Conservation (phyloP, 1,140 invertebrate species). For the Musca vetustissima region DNA sequence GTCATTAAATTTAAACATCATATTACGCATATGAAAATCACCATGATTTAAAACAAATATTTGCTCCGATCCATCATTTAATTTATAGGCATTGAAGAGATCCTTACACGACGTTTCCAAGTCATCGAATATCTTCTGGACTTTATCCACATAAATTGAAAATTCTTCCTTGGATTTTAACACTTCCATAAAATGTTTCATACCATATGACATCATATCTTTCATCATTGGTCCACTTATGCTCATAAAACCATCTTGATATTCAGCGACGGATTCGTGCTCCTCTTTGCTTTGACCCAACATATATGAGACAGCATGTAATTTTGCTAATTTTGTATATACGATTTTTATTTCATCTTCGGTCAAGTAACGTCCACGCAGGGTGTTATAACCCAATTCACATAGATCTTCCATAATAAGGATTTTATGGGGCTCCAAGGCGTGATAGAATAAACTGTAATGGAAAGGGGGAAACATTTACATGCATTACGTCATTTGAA, state of each 20-base stretch:
- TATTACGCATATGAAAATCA: constrained; percentile 23
- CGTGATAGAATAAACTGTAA: constrained; percentile 34
- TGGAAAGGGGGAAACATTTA: background rate
- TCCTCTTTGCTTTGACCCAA: constrained; percentile 23
- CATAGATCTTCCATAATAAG: constrained; percentile 42
- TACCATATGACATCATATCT: background rate
- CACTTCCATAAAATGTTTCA: background rate
- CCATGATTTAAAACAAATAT: constrained; percentile 23
- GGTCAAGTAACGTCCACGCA: constrained; percentile 30
- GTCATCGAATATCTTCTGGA: background rate
- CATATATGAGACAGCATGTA: constrained; percentile 42
- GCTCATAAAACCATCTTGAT: background rate
- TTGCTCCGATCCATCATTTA: background rate
- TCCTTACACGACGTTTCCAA: background rate
- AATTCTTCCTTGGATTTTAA: background rate
- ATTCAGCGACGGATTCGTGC: background rate
- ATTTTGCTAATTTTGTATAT: constrained; percentile 38
- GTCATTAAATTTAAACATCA: constrained; percentile 7
- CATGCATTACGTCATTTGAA: background rate
- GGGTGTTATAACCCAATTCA: constrained; percentile 31
- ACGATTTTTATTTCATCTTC: constrained; percentile 29
- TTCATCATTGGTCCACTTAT: background rate
- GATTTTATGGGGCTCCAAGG: constrained; percentile 31
- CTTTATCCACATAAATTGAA: background rate
- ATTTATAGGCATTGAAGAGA: constrained; percentile 7